Conservation (phyloP, 2,888 invertebrate genomes). For the Alitta virens region DNA sequence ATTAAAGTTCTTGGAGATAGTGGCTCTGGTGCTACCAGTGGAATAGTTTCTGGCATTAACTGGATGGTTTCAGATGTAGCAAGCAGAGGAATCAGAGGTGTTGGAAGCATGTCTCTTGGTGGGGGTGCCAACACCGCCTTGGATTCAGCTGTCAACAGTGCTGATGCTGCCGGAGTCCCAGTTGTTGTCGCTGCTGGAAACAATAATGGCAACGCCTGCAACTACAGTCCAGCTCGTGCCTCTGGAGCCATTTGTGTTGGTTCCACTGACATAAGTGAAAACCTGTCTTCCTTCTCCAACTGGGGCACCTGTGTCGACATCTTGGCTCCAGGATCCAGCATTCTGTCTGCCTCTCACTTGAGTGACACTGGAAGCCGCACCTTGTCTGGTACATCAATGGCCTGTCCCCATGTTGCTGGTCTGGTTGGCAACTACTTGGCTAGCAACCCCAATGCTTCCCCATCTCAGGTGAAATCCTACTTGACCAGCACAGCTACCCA, state of each 20-base stretch:
- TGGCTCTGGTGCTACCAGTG: not conserved
- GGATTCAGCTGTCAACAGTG: no score
- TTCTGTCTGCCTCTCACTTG: conserved; percentile 9
- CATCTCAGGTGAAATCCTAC: no score
- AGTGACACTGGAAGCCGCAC: not conserved
- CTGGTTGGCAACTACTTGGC: conserved; percentile 9
- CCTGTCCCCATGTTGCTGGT: conserved; percentile 20
- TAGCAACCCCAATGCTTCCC: no score
- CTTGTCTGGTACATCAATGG: conserved; percentile 23
- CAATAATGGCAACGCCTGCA: conserved; percentile 5
- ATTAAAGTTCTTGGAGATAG: not conserved
- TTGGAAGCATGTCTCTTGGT: no score
- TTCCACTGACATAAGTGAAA: conserved; percentile 3
- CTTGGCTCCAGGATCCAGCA: conserved; percentile 20
- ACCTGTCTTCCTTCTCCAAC: conserved; percentile 17
- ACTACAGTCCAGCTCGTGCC: not conserved
- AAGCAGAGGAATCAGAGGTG: no score
- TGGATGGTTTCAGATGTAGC: no score
- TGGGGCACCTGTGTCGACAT: conserved; percentile 23
- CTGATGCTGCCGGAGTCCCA: not conserved
- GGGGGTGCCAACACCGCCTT: no score
- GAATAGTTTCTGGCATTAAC: no score
- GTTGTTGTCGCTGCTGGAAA: conserved; percentile 11
- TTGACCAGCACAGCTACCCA: no score
- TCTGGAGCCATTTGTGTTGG: conserved; percentile 17